Conservation (phyloP, 2,797 vertebrate genomes). For the Gymnoscopelus microlampas region DNA sequence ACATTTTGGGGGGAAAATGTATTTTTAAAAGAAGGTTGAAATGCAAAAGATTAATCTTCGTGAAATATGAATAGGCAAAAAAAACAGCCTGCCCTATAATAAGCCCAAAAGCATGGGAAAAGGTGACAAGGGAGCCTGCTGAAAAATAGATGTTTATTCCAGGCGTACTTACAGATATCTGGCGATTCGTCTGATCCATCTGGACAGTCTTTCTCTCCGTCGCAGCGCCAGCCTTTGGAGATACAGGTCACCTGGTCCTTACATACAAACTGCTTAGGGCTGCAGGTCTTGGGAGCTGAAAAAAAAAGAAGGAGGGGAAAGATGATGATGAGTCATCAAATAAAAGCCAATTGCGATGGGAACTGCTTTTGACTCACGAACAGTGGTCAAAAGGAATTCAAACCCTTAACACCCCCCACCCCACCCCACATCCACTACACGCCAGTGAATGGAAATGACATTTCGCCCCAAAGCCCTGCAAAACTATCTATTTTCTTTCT, state of each 20-base stretch:
- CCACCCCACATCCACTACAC: background rate
- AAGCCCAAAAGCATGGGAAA: background rate
- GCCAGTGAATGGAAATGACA: background rate
- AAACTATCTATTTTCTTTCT: background rate
- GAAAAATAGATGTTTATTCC: constrained; percentile 22
- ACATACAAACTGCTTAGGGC: constrained; percentile 97
- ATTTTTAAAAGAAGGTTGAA: background rate
- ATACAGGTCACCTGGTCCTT: constrained; percentile 97
- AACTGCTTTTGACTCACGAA: constrained; percentile 17
- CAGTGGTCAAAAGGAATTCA: constrained; percentile 1
- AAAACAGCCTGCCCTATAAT: constrained; percentile 10
- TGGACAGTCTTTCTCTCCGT: constrained; percentile 97
- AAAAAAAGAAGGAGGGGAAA: constrained; percentile 41
- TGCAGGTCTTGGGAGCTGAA: constrained; percentile 93
- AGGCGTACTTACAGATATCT: constrained; percentile 91
- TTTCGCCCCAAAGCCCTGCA: background rate
- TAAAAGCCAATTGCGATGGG: constrained; percentile 7
- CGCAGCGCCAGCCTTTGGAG: constrained; percentile 98
- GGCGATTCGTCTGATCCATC: constrained; percentile 96
- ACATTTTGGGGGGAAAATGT: background rate
- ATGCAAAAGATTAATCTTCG: constrained; percentile 8
- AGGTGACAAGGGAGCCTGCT: constrained; percentile 11
- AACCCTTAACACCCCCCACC: background rate
- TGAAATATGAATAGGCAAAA: constrained; percentile 13
- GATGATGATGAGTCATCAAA: constrained; percentile 32